These are phyloP conservation scores for Listronotus bonariensis DNA, from an alignment of 1,140 invertebrate species.

Conservation along the genomic window DNA sequence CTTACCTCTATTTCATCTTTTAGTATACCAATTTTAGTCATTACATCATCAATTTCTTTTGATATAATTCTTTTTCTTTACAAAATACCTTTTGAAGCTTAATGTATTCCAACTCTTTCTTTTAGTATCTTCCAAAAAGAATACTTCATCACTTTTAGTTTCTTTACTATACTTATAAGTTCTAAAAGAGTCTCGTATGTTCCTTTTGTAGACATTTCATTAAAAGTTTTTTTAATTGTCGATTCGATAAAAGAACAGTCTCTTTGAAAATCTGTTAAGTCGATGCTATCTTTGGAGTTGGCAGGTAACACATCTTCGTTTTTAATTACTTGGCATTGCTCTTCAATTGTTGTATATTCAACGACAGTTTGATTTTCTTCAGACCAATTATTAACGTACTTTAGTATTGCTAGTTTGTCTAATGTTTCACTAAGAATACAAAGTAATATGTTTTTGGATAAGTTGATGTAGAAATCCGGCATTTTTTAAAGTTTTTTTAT, in stretches of 20 bases:
- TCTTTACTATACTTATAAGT: constrained; percentile 20
- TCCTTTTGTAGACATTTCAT: constrained; percentile 24
- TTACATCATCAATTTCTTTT: constrained; percentile 24
- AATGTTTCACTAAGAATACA: constrained; percentile 29
- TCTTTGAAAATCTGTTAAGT: constrained; percentile 26
- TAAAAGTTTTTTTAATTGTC: constrained; percentile 18
- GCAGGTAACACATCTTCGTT: constrained; percentile 12
- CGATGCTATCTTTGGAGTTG: constrained; percentile 13
- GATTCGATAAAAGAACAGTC: constrained; percentile 33
- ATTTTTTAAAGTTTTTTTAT: no score
- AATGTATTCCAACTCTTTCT: constrained; percentile 22
- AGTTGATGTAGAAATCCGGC: not conserved
- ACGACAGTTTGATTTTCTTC: constrained; percentile 17
- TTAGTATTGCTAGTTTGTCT: constrained; percentile 33
- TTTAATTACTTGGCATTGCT: constrained; percentile 17
- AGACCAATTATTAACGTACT: constrained; percentile 24
- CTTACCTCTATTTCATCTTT: constrained; percentile 49
- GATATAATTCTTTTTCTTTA: constrained; percentile 19
- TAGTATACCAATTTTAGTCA: constrained; percentile 41
- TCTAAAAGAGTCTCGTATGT: constrained; percentile 24
- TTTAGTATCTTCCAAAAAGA: constrained; percentile 16
- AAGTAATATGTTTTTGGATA: constrained; percentile 15
- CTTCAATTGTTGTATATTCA: constrained; percentile 27
- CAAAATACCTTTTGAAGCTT: constrained; percentile 18
- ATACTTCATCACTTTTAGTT: constrained; percentile 25